phyloP scores from a whole-genome alignment of 2,797 vertebrate species.

The Xiphorhynchus erythropygius region DNA sequence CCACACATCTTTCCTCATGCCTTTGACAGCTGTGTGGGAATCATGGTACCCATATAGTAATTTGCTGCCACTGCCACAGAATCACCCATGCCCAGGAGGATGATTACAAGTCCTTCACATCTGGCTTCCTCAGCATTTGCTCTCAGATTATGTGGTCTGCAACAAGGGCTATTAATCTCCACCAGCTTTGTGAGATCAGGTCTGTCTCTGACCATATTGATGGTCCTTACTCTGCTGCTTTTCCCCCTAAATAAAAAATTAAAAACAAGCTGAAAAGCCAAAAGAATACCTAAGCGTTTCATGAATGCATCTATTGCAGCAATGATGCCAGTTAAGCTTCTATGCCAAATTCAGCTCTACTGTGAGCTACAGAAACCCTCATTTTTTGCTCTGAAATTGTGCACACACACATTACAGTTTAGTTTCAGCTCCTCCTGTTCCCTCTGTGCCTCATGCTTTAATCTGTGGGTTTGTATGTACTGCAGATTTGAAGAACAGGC shows the following conservation, averaged over 20 bases:
- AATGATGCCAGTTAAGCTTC: not conserved
- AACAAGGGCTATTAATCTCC: not conserved
- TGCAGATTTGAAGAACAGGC: not conserved
- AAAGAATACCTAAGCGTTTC: not conserved
- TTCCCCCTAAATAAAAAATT: not conserved
- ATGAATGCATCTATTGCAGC: not conserved
- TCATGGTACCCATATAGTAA: not conserved
- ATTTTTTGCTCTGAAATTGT: not conserved
- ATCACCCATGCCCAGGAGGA: not conserved
- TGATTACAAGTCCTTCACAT: not conserved
- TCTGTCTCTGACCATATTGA: not conserved
- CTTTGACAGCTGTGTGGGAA: fast-evolving
- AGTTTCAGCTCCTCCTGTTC: not conserved
- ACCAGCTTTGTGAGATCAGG: not conserved
- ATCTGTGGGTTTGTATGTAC: not conserved
- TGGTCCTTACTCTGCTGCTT: not conserved
- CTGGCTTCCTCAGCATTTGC: not conserved
- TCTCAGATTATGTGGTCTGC: not conserved
- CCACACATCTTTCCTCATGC: not conserved
- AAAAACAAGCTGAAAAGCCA: not conserved
- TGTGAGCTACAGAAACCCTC: not conserved
- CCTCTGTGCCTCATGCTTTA: not conserved
- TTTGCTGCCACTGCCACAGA: not conserved
- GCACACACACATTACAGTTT: not conserved
- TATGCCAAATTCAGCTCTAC: not conserved